Base-by-base conservation (phyloP, 2,888 invertebrate species). In the Euproctis similis region DNA sequence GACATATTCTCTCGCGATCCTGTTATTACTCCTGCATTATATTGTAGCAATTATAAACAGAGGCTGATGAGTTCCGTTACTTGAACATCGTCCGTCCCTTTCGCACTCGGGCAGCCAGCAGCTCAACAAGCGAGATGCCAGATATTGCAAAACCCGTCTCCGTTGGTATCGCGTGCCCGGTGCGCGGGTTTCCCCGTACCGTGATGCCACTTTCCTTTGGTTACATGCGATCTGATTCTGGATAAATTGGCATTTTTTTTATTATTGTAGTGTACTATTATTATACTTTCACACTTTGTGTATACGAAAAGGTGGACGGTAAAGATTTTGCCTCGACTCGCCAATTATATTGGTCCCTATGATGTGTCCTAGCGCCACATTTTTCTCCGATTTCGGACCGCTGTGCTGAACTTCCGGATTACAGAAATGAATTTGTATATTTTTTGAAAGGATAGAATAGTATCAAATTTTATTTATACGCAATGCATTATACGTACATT, bases 1-100 rank as follows among this genome's bases (percentile, higher is more conserved):
- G 53, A 57, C 49, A 59, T 52, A n/a, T n/a, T n/a, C n/a, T 58
- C 36, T 46, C 26, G 35, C 51, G 30, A 54, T 67, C 59, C 65
- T 68, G 66, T 67, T 68, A 62, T 56, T 59, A 61, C 57, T 52
- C 58, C 53, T 54, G 59, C 66, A 63, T 68, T 59, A 57, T 51
- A 35, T 60, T 56, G 60, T 43, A 50, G 61, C 63, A 72, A 73
- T 75, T 77, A 77, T 76, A 73, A 72, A 73, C 69, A 77, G 65
- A 55, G 49, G 54, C 59, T 64, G 68, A 75, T 72, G 72, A 63
- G 65, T 72, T 59, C 76, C 64, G 73, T 76, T 76, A 72, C 55
- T 46, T 52, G 37, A 35, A 39, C 24, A 12, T 13, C 21, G 10
- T 21, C 47, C 28, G 30, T 62, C 59, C 46, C 50, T 34, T 24